A percentile compares a stretch with the other conserved stretches of the same genome.
Evolutionary conservation across 2,888 invertebrate genomes (phyloP).

Genomic region (Slavum lentiscoides): DNA sequence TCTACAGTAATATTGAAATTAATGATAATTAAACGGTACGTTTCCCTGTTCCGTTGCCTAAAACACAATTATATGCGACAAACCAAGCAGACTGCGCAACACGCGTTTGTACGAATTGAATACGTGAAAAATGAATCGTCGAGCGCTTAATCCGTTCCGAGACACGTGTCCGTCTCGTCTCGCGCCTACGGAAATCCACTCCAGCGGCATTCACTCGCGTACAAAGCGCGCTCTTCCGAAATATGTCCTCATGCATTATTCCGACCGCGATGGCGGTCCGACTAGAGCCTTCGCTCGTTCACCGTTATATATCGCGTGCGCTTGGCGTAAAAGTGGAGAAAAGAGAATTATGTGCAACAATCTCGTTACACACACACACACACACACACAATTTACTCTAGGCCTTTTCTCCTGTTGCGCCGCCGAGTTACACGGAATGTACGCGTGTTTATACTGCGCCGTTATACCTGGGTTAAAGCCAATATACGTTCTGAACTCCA

Average conservation of each 20-base stretch:
- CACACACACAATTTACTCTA: too few relatives aligned
- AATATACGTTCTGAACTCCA: not conserved
- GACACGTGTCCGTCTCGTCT: not conserved
- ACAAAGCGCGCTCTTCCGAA: constrained; percentile 2
- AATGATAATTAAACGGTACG: too few relatives aligned
- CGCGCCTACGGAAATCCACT: too few relatives aligned
- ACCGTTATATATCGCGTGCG: too few relatives aligned
- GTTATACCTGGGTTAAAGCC: constrained; percentile 4
- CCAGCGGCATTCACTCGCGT: not conserved
- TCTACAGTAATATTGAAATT: too few relatives aligned
- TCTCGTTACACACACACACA: constrained; percentile 13
- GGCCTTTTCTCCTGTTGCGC: constrained; percentile 31
- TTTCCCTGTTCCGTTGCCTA: too few relatives aligned
- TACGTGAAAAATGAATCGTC: not conserved
- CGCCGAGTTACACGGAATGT: not conserved
- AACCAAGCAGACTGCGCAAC: too few relatives aligned
- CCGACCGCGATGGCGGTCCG: not conserved
- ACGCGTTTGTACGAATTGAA: not conserved
- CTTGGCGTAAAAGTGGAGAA: not conserved
- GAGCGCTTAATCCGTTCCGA: not conserved
- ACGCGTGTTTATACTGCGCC: not conserved
- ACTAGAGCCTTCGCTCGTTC: not conserved
- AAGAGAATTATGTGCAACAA: constrained; percentile 7
- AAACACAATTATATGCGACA: too few relatives aligned
- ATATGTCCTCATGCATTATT: constrained; percentile 26